Evolutionary conservation across 2,888 invertebrate species (phyloP).

Genomic region (Thyatira batis): DNA sequence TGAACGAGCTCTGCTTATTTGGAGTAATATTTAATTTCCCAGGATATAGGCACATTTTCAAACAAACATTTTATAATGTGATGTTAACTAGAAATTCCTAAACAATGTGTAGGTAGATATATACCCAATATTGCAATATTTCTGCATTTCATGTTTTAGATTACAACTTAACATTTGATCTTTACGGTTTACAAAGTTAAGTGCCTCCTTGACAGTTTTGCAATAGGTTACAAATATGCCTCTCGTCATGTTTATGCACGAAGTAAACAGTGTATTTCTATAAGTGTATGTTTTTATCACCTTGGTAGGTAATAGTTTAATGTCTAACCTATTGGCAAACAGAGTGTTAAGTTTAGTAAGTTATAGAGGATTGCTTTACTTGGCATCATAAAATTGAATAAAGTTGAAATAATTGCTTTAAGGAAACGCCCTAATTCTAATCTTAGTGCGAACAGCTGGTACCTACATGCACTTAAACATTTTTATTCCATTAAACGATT

Average conservation of each 20-base stretch:
- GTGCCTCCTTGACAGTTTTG: slow-evolving; percentile 48
- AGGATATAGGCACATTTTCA: too few species aligned
- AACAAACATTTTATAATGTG: too few species aligned
- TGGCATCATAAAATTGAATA: too few species aligned
- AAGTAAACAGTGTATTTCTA: slow-evolving; percentile 30
- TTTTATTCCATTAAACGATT: too few species aligned
- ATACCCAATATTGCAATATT: not conserved
- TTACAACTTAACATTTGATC: slow-evolving; percentile 31
- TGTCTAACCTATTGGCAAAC: not conserved
- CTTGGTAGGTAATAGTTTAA: slow-evolving; percentile 18
- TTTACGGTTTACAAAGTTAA: slow-evolving; percentile 31
- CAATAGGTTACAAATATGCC: slow-evolving; percentile 37
- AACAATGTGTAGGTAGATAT: not conserved
- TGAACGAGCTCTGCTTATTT: too few species aligned
- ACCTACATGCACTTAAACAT: too few species aligned
- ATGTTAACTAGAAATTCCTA: not conserved
- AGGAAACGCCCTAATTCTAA: too few species aligned
- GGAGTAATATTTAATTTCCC: too few species aligned
- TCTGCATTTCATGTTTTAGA: not conserved
- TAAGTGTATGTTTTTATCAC: slow-evolving; percentile 31
- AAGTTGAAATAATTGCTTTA: too few species aligned
- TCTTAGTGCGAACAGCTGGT: too few species aligned
- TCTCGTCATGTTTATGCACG: slow-evolving; percentile 28
- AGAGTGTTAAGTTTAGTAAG: not conserved
- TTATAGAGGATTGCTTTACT: not conserved